Conservation (phyloP, 2,888 invertebrate genomes). For the Trachelus stipa region DNA sequence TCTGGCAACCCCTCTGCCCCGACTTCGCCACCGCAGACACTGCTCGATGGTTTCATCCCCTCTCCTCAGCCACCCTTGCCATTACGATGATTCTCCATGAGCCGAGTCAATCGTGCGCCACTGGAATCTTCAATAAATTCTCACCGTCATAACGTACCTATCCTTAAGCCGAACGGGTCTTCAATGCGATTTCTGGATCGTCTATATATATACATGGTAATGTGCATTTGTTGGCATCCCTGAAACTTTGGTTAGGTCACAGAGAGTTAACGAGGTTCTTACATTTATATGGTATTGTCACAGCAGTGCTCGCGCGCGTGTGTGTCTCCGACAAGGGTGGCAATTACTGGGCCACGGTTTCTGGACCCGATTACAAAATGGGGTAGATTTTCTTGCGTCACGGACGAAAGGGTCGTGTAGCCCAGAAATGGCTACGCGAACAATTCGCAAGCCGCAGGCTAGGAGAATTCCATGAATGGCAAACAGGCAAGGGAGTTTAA, state of each 20-base stretch:
- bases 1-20: neutral
- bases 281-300: neutral
- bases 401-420: neutral
- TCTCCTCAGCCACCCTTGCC: neutral
- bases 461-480: slow-evolving; percentile 24
- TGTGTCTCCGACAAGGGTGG: neutral
- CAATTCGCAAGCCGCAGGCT: neutral
- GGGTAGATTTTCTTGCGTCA: neutral
- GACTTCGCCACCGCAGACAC: neutral
- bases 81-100: neutral
- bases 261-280: neutral
- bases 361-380: neutral
- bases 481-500: slow-evolving; percentile 14
- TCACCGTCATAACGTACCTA: neutral
- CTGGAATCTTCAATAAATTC: neutral
- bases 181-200: neutral
- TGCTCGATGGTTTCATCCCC: neutral
- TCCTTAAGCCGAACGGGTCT: neutral
- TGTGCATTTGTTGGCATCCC: neutral
- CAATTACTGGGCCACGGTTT: neutral
- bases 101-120: neutral
- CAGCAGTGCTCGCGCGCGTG: neutral
- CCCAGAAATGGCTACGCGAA: neutral
- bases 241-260: neutral
- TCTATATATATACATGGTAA: neutral